Evolutionary conservation across 2,113 vertebrate genomes (phyloP).

Genomic region (Genyomyrus donnyi): DNA sequence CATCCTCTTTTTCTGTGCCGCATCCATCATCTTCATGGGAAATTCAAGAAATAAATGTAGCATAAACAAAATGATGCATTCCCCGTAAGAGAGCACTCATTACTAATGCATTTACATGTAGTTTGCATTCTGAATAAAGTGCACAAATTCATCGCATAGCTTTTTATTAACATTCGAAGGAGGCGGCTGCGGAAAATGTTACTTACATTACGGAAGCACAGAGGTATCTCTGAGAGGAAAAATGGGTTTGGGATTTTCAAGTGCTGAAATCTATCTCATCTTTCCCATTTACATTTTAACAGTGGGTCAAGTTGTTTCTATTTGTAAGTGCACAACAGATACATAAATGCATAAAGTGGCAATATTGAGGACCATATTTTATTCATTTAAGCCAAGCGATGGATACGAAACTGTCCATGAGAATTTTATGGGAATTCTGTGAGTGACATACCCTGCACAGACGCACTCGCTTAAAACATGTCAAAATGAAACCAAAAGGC

Average conservation of each 20-base stretch:
- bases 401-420: neutral
- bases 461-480: neutral
- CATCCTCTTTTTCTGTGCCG: conserved; percentile 25
- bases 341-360: conserved; percentile 18
- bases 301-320: conserved; percentile 18
- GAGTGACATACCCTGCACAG: neutral
- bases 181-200: conserved; percentile 9
- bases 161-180: conserved; percentile 47
- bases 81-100: conserved; percentile 58
- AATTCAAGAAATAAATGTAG: conserved; percentile 73
- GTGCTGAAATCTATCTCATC: conserved; percentile 15
- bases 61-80: conserved; percentile 65
- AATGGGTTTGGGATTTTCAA: conserved; percentile 17
- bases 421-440: neutral
- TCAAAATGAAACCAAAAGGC: neutral
- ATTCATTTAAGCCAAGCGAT: conserved; percentile 1
- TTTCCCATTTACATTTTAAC: conserved; percentile 21
- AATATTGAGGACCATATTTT: conserved; percentile 13
- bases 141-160: conserved; percentile 42
- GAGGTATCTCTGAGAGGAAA: conserved; percentile 7
- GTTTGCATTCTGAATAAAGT: conserved; percentile 49
- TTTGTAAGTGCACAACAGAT: conserved; percentile 14
- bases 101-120: conserved; percentile 65
- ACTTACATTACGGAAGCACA: conserved; percentile 13
- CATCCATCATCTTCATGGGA: conserved; percentile 69